phyloP scores from a whole-genome alignment of 2,113 vertebrate genomes.

The Carassius gibelio region DNA sequence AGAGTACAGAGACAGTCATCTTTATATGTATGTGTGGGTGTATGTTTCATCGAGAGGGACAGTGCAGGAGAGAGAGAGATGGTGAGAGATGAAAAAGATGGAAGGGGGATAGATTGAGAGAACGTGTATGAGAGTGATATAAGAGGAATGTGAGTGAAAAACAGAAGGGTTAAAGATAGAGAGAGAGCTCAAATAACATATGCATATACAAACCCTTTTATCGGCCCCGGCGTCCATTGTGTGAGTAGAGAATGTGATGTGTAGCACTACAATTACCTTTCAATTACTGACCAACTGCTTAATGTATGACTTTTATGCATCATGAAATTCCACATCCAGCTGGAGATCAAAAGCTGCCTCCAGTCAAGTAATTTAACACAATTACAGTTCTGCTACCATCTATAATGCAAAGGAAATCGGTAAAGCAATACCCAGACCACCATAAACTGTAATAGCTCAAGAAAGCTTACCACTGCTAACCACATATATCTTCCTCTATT shows the following conservation, averaged over 20 bases:
- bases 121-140: background rate
- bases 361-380: conserved; percentile 72
- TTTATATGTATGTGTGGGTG: conserved; percentile 44
- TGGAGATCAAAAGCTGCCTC: conserved; percentile 65
- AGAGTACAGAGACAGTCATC: conserved; percentile 73
- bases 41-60: conserved; percentile 53
- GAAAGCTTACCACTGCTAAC: conserved; percentile 39
- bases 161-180: background rate
- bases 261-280: conserved; percentile 76
- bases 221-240: conserved; percentile 34
- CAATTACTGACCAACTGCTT: conserved; percentile 71
- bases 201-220: conserved; percentile 10
- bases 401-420: conserved; percentile 48
- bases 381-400: conserved; percentile 54
- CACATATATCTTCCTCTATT: conserved; percentile 17
- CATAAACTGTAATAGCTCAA: conserved; percentile 24
- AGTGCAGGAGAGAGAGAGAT: conserved; percentile 50
- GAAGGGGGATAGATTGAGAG: conserved; percentile 1
- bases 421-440: conserved; percentile 36
- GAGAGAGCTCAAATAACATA: conserved; percentile 12
- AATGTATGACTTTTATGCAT: conserved; percentile 75
- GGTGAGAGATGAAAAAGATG: conserved; percentile 59
- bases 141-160: background rate
- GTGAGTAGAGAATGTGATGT: conserved; percentile 55
- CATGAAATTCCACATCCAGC: conserved; percentile 70